Base-by-base conservation (phyloP, 1,140 invertebrate species). In the Chironomus tepperi region DNA sequence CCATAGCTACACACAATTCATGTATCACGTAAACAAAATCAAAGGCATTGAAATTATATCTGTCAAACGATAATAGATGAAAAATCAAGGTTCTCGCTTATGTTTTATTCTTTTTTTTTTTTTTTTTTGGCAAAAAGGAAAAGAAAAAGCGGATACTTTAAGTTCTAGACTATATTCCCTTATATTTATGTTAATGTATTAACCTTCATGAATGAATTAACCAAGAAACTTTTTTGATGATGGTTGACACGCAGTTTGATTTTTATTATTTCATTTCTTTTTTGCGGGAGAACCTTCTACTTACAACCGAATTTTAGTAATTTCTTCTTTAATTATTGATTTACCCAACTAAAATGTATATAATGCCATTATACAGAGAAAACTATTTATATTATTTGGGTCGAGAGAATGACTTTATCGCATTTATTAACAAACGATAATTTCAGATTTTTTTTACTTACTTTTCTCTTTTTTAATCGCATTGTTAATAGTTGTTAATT, bases 201-300 rank as follows among this genome's bases (percentile, higher is more conserved):
- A 70, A 70, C 65, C 65, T 70, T 70, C 65, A 70, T 19, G 65
- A 70, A 70, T 70, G 19, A 70, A 70, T 70, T 70, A 70, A 19
- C 65, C 16, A 18, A 34, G 47, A 57, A 47, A 57, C 12, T 12
- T 57, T n/a, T n/a, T 57, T 57, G 47, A 57, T 57, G 9, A 70
- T 21, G 19, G 65, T 70, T 70, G 65, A 19, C 65, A 70, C 65
- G 65, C 65, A 70, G 65, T 70, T 21, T 70, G 47, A 57, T 57
- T 57, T 57, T 15, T n/a, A 12, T 15, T 57, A n/a, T 57, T 57
- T 57, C 47, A 57, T 57, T 57, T 57, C 12, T 57, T n/a, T 57
- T 57, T 57, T 57, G 47, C 47, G 47, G 47, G 47, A n/a, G 12
- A 5, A 57, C 47, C 47, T 57, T 57, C 47, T 57, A n/a, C n/a